Evolutionary conservation across 1,140 invertebrate genomes (phyloP), one percentile per base, ranked within the genome.

Genomic region (Bombus pascuorum): DNA sequence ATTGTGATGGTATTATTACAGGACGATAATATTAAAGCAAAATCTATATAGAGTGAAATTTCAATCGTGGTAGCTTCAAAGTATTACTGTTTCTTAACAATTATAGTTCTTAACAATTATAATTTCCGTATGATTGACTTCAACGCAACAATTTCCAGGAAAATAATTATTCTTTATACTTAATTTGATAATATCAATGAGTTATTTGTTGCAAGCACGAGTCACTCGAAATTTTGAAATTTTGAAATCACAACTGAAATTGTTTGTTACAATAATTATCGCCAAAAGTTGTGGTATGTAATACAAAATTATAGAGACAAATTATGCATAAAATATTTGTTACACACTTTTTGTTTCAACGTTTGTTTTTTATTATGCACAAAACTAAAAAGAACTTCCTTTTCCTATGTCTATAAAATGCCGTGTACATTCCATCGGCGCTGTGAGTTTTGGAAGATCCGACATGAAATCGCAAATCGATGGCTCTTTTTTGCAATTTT

Each of bases 391-490:
- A 62, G 22, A 71, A 34, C 42, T 32, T 42, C 4, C 8, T 65
- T 39, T 82, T 82, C n/a, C n/a, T 65, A n/a, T 74, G 73, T 82
- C 15, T 66, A 42, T 13, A 15, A 25, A 37, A 28, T 22, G 12
- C n/a, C 8, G 68, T 8, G 9, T 70, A 25, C 22, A 12, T 18
- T 44, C 28, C 18, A 81, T 39, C 32, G 22, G 15, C 44, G 25
- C 62, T 80, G 42, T 75, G 37, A 70, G 75, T 81, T 80, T 66
- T 74, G 9, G 73, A 74, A 81, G 25, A 39, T 62, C 1, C 62
- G 47, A 74, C 25, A 13, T 12, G 39, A 32, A n/a, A 44, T n/a
- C 28, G 22, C 25, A 4, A 71, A 39, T 71, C n/a, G n/a, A 10
- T 25, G 18, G 25, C 25, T 76, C 34, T 0, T 42, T 3, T 12